phyloP scores from a whole-genome alignment of 2,113 vertebrate genomes.

The Lepus americanus region DNA sequence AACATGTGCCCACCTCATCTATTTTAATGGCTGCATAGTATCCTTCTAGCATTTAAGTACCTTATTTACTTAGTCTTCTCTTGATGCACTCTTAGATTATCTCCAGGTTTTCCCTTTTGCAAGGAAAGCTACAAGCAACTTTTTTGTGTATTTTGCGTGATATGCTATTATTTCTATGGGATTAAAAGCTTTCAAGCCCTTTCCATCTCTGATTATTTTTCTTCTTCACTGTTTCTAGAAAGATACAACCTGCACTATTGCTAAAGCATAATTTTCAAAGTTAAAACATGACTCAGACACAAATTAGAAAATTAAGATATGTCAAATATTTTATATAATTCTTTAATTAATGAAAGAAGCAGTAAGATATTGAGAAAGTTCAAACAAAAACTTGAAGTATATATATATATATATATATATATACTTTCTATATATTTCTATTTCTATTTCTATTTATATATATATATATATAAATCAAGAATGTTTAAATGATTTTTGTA shows the following conservation, averaged over 20 bases:
- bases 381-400: not conserved
- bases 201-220: not conserved
- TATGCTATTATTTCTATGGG: not conserved
- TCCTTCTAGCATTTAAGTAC: not conserved
- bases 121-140: not conserved
- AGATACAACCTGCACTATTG: not conserved
- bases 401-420: not conserved
- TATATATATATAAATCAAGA: not conserved
- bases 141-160: not conserved
- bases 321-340: not conserved
- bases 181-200: not conserved
- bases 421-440: not conserved
- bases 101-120: conserved; percentile 4
- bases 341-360: conserved; percentile 11
- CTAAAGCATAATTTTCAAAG: not conserved
- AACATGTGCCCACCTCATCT: not conserved
- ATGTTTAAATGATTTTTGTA: not conserved
- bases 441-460: not conserved
- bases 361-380: not conserved
- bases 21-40: not conserved
- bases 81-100: not conserved
- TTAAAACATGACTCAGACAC: not conserved
- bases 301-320: not conserved
- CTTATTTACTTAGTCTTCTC: not conserved
- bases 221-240: not conserved